Evolutionary conservation across 2,113 vertebrate species (phyloP).

Genomic region (Phrynocephalus versicolor): DNA sequence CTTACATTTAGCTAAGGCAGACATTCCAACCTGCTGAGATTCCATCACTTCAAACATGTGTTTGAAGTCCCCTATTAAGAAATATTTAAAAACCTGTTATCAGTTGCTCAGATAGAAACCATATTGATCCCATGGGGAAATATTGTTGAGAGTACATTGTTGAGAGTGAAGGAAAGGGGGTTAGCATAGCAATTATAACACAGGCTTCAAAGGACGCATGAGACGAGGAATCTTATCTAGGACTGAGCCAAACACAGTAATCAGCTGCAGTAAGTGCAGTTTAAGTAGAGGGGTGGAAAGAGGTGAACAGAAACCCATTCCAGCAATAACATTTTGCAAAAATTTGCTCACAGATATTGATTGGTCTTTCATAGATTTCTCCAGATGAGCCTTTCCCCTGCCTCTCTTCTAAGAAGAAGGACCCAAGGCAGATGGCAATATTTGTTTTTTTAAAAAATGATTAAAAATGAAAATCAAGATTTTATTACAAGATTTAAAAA

Average conservation of each 20-base stretch:
- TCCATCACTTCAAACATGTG: slow-evolving; percentile 19
- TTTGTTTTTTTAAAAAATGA: no score
- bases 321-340: background rate
- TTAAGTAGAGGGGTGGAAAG: background rate
- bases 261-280: background rate
- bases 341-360: background rate
- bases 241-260: background rate
- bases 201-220: slow-evolving; percentile 10
- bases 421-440: no score
- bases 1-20: background rate
- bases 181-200: background rate
- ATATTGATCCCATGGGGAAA: slow-evolving; percentile 8
- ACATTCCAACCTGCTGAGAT: slow-evolving; percentile 26
- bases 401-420: no score
- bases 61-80: slow-evolving; percentile 27
- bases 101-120: slow-evolving; percentile 25
- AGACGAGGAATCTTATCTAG: background rate
- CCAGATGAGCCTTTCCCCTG: no score
- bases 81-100: slow-evolving; percentile 17
- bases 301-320: background rate
- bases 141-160: background rate
- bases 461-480: no score
- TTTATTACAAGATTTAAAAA: no score
- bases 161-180: background rate
- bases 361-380: no score